Evolutionary conservation across 2,797 vertebrate species (phyloP).

Genomic region (Notolepis coatsorum): DNA sequence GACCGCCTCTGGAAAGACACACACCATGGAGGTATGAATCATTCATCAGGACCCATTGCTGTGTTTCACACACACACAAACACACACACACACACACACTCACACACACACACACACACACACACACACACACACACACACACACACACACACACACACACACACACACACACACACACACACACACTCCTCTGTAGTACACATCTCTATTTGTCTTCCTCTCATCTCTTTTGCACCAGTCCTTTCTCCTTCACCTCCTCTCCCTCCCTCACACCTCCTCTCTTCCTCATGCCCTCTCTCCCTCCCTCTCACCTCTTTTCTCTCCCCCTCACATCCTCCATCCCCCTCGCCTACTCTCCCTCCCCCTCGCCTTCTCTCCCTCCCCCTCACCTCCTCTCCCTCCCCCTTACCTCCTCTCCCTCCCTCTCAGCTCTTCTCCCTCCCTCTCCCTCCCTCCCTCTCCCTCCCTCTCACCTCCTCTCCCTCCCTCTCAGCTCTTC

Average conservation of each 20-base stretch:
- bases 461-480: constrained; percentile 42
- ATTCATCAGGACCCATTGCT: constrained; percentile 45
- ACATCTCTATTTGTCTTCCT: background rate
- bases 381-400: too few relatives aligned
- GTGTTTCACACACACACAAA: background rate
- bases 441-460: constrained; percentile 28
- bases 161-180: too few relatives aligned
- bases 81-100: background rate
- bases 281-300: too few relatives aligned
- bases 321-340: too few relatives aligned
- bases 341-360: background rate
- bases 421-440: too few relatives aligned
- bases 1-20: constrained; percentile 95
- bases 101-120: background rate
- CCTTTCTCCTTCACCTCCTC: too few relatives aligned
- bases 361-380: background rate
- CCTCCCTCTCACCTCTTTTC: too few relatives aligned
- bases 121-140: background rate
- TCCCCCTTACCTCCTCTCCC: too few relatives aligned
- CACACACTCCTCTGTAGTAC: too few relatives aligned
- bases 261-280: too few relatives aligned
- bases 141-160: background rate
- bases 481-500: too few relatives aligned
- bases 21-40: constrained; percentile 94
- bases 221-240: background rate